Percentiles rank a stretch among this genome's conserved stretches.
These are phyloP conservation scores for Malurus elegans DNA, from an alignment of 2,113 vertebrate species.

Conservation along the genomic window DNA sequence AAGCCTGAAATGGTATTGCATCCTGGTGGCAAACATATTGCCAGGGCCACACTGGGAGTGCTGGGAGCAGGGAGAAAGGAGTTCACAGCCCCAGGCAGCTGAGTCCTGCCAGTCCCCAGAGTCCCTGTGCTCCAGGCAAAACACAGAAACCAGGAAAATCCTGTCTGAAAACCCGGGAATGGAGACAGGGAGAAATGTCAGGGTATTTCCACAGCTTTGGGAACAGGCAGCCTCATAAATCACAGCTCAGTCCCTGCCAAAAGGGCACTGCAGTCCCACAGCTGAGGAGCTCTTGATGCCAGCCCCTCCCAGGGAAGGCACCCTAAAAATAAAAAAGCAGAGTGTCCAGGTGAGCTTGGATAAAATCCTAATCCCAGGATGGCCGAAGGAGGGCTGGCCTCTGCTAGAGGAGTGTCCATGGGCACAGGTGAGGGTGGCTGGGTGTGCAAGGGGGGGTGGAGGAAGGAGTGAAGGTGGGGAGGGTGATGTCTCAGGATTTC, in stretches of 20 bases:
- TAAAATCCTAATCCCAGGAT: neutral
- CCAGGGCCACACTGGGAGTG: rapidly evolving
- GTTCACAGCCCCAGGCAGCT: neutral
- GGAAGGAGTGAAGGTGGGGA: neutral
- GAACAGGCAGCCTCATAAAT: neutral
- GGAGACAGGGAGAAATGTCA: neutral
- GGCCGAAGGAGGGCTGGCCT: neutral
- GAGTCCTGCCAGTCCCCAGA: neutral
- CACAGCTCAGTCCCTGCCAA: rapidly evolving
- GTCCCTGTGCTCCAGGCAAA: conserved; percentile 12
- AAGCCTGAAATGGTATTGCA: neutral
- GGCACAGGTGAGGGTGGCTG: neutral
- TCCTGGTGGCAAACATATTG: neutral
- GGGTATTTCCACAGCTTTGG: neutral
- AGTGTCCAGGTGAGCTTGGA: neutral
- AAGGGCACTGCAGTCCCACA: neutral
- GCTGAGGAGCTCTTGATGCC: neutral
- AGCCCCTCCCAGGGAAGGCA: neutral
- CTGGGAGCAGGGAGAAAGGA: neutral
- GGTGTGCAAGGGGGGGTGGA: neutral
- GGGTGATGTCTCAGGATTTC: no score
- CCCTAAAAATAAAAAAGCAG: neutral
- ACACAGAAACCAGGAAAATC: neutral
- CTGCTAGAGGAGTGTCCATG: rapidly evolving
- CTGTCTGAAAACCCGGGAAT: neutral